These are phyloP conservation scores for Scomber japonicus DNA, from an alignment of 2,113 vertebrate species.

Conservation along the genomic window DNA sequence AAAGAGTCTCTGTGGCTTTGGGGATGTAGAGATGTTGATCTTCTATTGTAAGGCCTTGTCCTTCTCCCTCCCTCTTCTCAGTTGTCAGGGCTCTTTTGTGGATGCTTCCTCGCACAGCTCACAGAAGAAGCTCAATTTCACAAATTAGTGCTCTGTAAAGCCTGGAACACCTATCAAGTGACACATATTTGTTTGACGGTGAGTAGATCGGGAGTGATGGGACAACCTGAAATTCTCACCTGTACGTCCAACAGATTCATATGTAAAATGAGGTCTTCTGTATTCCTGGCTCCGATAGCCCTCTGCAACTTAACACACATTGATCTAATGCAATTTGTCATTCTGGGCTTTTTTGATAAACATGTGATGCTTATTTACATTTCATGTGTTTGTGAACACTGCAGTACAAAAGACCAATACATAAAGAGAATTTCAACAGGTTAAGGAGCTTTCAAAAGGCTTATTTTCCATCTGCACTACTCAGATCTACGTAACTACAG, in stretches of 20 bases:
- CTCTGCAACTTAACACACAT: not conserved
- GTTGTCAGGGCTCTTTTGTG: constrained; percentile 69
- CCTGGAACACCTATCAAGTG: constrained; percentile 54
- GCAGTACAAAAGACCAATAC: not conserved
- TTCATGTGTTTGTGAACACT: not conserved
- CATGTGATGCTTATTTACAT: not conserved
- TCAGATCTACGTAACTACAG: not conserved
- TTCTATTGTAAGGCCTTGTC: constrained; percentile 25
- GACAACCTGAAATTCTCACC: not conserved
- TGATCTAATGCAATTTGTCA: constrained; percentile 2
- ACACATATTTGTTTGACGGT: constrained; percentile 38
- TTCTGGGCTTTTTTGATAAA: not conserved
- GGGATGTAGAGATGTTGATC: constrained; percentile 54
- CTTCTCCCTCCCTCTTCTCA: constrained; percentile 47
- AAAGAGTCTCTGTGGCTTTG: constrained; percentile 37
- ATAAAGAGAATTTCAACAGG: too few relatives aligned
- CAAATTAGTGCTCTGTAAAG: constrained; percentile 53
- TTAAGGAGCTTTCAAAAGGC: not conserved
- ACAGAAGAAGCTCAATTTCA: constrained; percentile 69
- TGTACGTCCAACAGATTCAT: not conserved
- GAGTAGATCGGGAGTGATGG: not conserved
- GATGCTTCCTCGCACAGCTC: constrained; percentile 43
- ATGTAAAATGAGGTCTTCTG: not conserved
- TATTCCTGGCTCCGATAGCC: not conserved
- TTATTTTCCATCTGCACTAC: not conserved